Evolutionary conservation across 2,113 vertebrate species (phyloP), one percentile per base, ranked within the genome.

Genomic region (Bos indicus): DNA sequence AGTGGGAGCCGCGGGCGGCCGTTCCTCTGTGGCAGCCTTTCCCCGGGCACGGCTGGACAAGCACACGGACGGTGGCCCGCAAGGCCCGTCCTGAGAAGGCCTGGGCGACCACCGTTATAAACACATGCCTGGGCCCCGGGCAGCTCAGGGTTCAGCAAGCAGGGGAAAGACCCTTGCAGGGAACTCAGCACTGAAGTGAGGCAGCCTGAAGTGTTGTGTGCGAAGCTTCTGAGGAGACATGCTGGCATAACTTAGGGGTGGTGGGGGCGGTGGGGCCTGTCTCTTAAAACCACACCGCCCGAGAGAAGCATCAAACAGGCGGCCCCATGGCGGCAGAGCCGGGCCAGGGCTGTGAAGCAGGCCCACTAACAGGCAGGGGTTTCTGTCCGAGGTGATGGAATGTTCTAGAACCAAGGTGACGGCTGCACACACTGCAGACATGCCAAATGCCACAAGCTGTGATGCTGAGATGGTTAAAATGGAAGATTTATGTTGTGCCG

Each of bases 241-340:
- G 23, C 67, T 71, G n/a, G 21, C 36, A 6, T 33, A 36, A 43
- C 90, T 43, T 7, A 33, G 36, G 40, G 14, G 51, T 11, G 21
- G 67, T 0, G 4, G n/a, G 17, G 64, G 28, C 6, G 3, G 28
- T 28, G 28, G 6, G 11, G 46, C 48, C 2, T 4, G 4, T 46
- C 26, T 57, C 81, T 48, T 26, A 74, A 57, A 36, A n/a, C 15
- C 1, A 14, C 23, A 15, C 36, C 4, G 36, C 23, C 33, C 36
- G 2, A 10, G 4, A 40, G 74, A 46, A 21, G 9, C 12, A 40
- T n/a, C 6, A 2, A 13, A 88, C 13, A 56, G 60, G 81, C 36
- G 0, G 30, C 52, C 12, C 6, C 57, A 46, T 2, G 13, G 23
- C 28, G 25, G 71, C 46, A 40, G 25, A n/a, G 67, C 3, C 43